Conservation (phyloP, 2,888 invertebrate species). For the Limnephilus auricula region DNA sequence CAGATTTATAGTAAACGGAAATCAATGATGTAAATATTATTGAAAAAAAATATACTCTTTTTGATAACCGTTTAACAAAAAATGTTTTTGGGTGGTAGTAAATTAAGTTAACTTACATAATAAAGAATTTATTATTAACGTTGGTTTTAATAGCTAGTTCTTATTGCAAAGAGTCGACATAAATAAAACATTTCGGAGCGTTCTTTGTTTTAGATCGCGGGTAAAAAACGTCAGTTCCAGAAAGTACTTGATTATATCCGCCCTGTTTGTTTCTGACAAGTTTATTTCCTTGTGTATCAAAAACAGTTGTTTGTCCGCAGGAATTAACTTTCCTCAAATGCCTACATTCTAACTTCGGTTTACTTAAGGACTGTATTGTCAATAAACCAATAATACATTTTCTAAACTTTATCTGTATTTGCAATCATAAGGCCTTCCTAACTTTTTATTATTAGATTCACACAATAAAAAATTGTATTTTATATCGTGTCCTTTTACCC, state of each 20-base stretch:
- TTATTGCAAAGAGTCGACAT: not conserved
- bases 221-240: constrained; percentile 32
- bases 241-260: constrained; percentile 26
- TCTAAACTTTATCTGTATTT: not conserved
- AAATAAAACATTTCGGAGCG: constrained; percentile 2
- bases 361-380: not conserved
- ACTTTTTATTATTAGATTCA: not conserved
- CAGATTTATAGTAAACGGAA: no score
- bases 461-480: not conserved
- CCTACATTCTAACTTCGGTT: not conserved
- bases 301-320: constrained; percentile 2
- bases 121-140: not conserved
- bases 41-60: not conserved
- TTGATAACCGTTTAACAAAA: not conserved
- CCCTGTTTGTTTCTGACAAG: constrained; percentile 35
- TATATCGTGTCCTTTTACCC: not conserved
- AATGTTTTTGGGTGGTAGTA: not conserved
- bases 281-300: constrained; percentile 30
- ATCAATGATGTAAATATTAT: no score
- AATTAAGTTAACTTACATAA: not conserved
- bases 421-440: not conserved
- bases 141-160: not conserved
- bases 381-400: not conserved
- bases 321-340: not conserved
- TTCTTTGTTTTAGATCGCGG: constrained; percentile 20